Evolutionary conservation across 2,797 vertebrate species (phyloP).

Genomic region (Chelon auratus): DNA sequence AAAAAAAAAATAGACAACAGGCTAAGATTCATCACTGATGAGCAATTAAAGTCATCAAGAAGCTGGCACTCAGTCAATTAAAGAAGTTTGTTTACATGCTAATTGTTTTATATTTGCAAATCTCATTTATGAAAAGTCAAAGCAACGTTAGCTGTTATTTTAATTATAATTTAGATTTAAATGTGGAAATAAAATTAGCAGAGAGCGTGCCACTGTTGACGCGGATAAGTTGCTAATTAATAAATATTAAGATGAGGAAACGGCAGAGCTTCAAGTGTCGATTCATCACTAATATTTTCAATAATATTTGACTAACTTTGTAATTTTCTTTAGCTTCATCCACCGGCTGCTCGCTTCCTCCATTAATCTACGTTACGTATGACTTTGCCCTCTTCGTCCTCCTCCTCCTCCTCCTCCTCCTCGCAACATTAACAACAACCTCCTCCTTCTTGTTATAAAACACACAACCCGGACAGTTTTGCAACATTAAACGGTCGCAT

Average conservation of each 20-base stretch:
- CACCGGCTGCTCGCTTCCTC: constrained; percentile 34
- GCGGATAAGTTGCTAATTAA: constrained; percentile 18
- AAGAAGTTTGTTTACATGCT: no score
- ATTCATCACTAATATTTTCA: no score
- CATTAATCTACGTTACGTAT: constrained; percentile 77
- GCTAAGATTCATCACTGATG: no score
- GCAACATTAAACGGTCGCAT: neutral
- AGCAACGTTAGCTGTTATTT: no score
- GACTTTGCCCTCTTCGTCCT: constrained; percentile 77
- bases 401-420: constrained; percentile 35
- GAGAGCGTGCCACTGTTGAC: neutral
- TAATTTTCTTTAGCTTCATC: neutral
- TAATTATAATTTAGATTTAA: no score
- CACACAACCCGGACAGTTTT: neutral
- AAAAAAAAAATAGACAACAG: no score
- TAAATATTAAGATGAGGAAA: neutral
- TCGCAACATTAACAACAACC: neutral
- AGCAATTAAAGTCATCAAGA: no score
- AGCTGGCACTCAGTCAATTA: no score
- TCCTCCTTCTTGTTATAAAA: neutral
- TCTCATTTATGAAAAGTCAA: no score
- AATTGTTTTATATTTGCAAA: no score
- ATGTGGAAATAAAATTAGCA: neutral
- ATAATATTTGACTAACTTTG: neutral
- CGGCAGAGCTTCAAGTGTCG: neutral